Evolutionary conservation across 2,888 invertebrate species (phyloP).

Genomic region (Saturnia japonica): DNA sequence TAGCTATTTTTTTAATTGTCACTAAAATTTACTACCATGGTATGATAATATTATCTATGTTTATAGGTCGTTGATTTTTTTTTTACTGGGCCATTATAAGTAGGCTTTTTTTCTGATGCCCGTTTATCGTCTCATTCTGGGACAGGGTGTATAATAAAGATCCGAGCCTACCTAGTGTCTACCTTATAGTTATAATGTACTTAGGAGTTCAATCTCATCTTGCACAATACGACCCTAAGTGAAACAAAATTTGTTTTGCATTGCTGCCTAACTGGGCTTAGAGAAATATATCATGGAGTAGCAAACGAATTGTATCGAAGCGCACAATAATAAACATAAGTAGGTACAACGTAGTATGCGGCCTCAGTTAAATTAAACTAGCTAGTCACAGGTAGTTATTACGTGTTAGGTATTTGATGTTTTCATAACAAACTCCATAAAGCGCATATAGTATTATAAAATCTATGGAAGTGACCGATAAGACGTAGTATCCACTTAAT

Average conservation of each 20-base stretch:
- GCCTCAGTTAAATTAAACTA: not conserved
- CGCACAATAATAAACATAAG: not conserved
- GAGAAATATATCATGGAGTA: not conserved
- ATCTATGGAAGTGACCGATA: constrained; percentile 18
- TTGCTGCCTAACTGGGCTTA: not conserved
- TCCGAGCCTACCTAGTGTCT: too few relatives aligned
- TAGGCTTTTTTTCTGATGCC: too few relatives aligned
- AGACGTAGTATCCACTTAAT: constrained; percentile 16
- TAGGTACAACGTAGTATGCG: not conserved
- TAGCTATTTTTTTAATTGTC: too few relatives aligned
- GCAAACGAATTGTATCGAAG: not conserved
- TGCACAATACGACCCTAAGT: not conserved
- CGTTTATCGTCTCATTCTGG: too few relatives aligned
- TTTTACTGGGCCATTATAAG: too few relatives aligned
- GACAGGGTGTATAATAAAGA: too few relatives aligned
- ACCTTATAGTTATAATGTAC: too few relatives aligned
- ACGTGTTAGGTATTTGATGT: constrained; percentile 13
- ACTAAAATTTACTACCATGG: too few relatives aligned
- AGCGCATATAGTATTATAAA: constrained; percentile 5
- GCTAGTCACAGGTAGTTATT: not conserved
- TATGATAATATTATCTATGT: too few relatives aligned
- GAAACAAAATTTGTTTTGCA: not conserved
- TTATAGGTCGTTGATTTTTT: too few relatives aligned
- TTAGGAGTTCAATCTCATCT: not conserved
- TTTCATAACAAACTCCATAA: constrained; percentile 21